Evolutionary conservation across 2,797 vertebrate genomes (phyloP), one percentile per base, ranked within the genome.

Genomic region (Acrossocheilus fasciatus): DNA sequence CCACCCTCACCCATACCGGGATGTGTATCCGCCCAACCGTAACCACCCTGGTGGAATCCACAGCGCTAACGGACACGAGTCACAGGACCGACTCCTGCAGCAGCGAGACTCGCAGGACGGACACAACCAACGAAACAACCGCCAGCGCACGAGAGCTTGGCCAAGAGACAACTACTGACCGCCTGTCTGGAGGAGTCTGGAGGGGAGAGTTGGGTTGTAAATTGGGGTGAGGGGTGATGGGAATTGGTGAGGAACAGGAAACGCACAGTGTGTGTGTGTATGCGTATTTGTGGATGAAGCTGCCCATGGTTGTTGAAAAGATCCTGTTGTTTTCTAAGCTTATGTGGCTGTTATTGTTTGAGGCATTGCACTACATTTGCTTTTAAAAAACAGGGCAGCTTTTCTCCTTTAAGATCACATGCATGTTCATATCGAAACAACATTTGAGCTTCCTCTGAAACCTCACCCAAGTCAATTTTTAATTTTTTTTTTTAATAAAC

Each of bases 161-260:
- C 97, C 97, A 85, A 96, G 97, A 93, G 97, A 98, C 94, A 98
- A 96, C 94, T 98, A 98, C 94, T 98, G 96, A 97, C 7, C 4
- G 39, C 34, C 18, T 18, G 15, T 57, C 47, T 75, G 80, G 17
- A 78, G 72, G n/a, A 73, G 68, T 64, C 54, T 66, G 72, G 14
- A 78, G 39, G n/a, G 62, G 45, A 69, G 64, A 57, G 52, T 57
- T 77, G 78, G 52, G 73, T 47, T 5, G 10, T 39, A 26, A 66
- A 59, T 52, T 1, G 66, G 77, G 64, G 34, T 14, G 41, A 45
- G 62, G 54, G 75, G 47, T 57, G 81, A 69, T 57, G 81, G 82
- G 70, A 74, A 77, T 36, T 47, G 54, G 43, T 39, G 52, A 62
- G 70, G 57, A 85, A 64, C 20, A 23, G 64, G 12, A 85, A 79